A percentile compares a stretch with the other conserved stretches of the same genome.
phyloP scores from a whole-genome alignment of 2,888 invertebrate genomes.

The Hypsopygia costalis region DNA sequence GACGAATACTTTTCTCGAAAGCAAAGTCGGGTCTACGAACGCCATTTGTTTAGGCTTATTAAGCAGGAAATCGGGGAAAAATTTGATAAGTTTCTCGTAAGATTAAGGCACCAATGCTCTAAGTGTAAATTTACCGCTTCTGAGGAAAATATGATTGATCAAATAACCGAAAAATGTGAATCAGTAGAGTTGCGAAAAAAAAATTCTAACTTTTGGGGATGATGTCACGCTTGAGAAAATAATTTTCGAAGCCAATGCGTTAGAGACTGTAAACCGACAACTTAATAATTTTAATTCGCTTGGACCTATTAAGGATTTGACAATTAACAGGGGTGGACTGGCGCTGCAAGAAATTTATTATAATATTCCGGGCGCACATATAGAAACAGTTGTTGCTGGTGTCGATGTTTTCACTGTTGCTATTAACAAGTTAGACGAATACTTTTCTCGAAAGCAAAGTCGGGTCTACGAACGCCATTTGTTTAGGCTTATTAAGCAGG shows the following conservation, averaged over 20 bases:
- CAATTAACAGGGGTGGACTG: neutral
- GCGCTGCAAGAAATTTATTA: neutral
- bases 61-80: constrained; percentile 20
- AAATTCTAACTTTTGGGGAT: constrained; percentile 17
- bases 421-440: constrained; percentile 11
- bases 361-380: neutral
- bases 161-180: constrained; percentile 20
- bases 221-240: neutral
- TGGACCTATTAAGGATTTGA: neutral
- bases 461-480: constrained; percentile 16
- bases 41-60: constrained; percentile 15
- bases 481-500: constrained; percentile 18
- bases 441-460: constrained; percentile 15
- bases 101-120: constrained; percentile 17
- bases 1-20: constrained; percentile 15
- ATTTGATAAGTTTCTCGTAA: no score
- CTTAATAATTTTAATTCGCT: neutral
- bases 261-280: neutral
- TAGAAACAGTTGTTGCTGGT: no score
- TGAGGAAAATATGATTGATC: constrained; percentile 23
- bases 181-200: constrained; percentile 18
- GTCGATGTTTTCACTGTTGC: constrained; percentile 11
- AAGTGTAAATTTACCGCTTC: constrained; percentile 21
- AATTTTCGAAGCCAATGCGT: constrained; percentile 1
- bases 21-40: constrained; percentile 14